Percentiles rank a stretch among this genome's conserved stretches.
Conservation (phyloP, 2,113 vertebrate species). For the Protomyctophum bolini region DNA sequence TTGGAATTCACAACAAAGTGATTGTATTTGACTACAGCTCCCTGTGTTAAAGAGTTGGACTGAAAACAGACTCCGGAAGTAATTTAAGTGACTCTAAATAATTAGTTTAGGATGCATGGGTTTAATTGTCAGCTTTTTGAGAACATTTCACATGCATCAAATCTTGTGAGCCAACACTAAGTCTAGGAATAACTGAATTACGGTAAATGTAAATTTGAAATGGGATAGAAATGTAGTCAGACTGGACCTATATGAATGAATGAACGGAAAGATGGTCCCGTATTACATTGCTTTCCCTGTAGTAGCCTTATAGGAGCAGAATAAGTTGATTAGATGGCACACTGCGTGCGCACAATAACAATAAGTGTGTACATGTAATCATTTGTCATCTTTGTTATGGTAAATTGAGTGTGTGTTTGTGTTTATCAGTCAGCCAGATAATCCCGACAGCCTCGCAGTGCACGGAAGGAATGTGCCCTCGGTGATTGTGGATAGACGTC, state of each 20-base stretch:
- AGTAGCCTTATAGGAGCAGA: background rate
- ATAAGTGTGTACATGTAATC: too few relatives aligned
- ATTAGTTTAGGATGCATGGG: background rate
- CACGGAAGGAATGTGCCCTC: constrained; percentile 61
- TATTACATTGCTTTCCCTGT: background rate
- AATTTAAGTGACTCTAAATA: background rate
- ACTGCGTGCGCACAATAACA: background rate
- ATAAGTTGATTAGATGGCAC: background rate
- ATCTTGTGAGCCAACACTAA: too few relatives aligned
- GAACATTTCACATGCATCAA: too few relatives aligned
- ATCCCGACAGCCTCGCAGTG: constrained; percentile 15
- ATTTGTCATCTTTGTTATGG: background rate
- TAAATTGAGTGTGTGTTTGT: constrained; percentile 3
- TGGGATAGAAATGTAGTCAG: background rate
- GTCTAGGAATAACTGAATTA: background rate
- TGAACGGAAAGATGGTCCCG: background rate
- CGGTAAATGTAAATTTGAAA: background rate
- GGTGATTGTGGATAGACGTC: constrained; percentile 36
- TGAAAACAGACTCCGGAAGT: background rate
- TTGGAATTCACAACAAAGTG: too few relatives aligned
- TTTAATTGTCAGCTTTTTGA: background rate
- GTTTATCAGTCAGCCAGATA: background rate
- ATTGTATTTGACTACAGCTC: background rate
- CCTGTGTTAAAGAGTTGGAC: background rate
- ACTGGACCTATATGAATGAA: background rate